Conservation (phyloP, 1,140 invertebrate genomes). For the Diprion similis region DNA sequence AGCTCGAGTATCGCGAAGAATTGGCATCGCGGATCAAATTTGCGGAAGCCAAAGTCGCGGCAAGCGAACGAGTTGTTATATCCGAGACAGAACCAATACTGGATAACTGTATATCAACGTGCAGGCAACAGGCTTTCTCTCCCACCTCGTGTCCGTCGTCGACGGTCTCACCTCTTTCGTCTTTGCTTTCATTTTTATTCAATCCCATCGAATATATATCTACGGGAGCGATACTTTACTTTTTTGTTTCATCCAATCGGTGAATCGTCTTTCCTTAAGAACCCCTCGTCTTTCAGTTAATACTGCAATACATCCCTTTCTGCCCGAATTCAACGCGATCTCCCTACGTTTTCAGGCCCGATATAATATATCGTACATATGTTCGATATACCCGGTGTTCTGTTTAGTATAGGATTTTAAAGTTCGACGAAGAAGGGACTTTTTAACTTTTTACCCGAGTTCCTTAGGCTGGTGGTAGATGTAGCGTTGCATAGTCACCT, state of each 20-base stretch:
- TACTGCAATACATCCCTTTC: neutral
- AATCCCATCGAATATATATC: no score
- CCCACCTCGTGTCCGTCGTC: neutral
- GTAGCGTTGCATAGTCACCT: neutral
- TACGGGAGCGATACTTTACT: no score
- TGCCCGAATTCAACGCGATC: neutral
- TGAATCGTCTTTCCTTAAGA: no score
- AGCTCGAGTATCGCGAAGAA: neutral
- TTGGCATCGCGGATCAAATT: neutral
- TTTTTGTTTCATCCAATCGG: no score
- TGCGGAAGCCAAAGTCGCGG: neutral
- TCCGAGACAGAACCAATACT: neutral
- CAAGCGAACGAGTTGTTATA: neutral
- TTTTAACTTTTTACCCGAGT: neutral
- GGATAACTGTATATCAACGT: constrained; percentile 7
- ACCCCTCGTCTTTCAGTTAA: no score
- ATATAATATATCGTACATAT: no score
- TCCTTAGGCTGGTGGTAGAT: neutral
- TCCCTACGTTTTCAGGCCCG: neutral
- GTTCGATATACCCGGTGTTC: no score
- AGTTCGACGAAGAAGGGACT: neutral
- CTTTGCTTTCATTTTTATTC: no score
- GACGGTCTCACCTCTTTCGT: no score
- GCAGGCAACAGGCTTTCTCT: constrained; percentile 6
- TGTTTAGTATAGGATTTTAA: neutral